phyloP scores from a whole-genome alignment of 2,113 vertebrate species.

The Scalopus aquaticus region DNA sequence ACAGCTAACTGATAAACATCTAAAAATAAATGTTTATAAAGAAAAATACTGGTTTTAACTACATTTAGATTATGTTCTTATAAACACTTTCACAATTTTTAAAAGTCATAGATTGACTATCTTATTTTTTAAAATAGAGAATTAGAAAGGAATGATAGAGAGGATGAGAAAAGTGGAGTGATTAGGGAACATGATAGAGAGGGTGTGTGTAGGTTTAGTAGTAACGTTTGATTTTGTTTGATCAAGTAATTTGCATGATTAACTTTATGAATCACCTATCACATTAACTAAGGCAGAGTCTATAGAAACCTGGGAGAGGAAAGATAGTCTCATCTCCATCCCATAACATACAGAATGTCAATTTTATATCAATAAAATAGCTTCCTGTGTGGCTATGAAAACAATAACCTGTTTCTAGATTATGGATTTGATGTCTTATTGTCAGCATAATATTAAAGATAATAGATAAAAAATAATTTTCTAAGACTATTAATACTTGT shows the following conservation, averaged over 20 bases:
- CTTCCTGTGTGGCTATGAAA: not conserved
- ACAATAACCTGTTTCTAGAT: not conserved
- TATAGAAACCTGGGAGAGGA: not conserved
- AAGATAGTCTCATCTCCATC: not conserved
- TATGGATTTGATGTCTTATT: not conserved
- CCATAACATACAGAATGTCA: not conserved
- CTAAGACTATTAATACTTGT: not conserved
- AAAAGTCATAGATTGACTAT: not conserved
- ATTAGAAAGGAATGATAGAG: not conserved
- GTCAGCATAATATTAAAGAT: not conserved
- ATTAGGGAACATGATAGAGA: not conserved
- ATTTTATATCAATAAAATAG: not conserved
- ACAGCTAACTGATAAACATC: constrained; percentile 30
- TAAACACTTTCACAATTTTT: not conserved
- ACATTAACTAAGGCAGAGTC: not conserved
- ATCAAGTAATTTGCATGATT: constrained; percentile 12
- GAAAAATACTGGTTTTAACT: constrained; percentile 35
- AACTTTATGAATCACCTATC: not conserved
- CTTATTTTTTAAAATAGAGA: constrained; percentile 37
- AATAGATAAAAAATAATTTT: not conserved
- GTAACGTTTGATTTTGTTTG: not conserved
- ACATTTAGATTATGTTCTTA: not conserved
- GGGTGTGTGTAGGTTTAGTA: not conserved
- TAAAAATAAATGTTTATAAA: constrained; percentile 55
- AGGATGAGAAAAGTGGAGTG: too few relatives aligned